Evolutionary conservation across 2,113 vertebrate genomes (phyloP), one percentile per base, ranked within the genome.

Genomic region (Semnornis frantzii): DNA sequence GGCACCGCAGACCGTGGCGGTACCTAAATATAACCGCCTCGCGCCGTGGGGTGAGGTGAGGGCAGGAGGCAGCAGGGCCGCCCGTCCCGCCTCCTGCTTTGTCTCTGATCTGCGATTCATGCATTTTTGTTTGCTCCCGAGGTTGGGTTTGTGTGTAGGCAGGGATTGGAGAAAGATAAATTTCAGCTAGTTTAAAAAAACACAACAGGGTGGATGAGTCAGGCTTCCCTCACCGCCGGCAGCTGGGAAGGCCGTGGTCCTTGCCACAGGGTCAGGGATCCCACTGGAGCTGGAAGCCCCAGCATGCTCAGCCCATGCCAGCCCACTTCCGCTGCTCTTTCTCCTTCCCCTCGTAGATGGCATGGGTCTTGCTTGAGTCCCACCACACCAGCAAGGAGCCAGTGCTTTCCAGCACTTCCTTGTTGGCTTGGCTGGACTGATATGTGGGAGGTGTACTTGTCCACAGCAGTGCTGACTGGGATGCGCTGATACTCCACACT

Each of bases 21-120:
- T 92, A 82, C 87, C 91, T 95, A 93, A 91, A 95, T 95, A 97
- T 87, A 96, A 95, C 91, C 24, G 85, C 94, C 89, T 95, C 8
- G 73, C 82, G 78, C 85, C 42, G 54, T 91, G 93, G 87, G 95
- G 88, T 96, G 91, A 97, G 94, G 83, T 92, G 76, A 93, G 95
- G 95, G 93, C 92, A 94, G 63, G 82, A 66, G 62, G 68, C 73
- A 80, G 55, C 94, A 89, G 82, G 79, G 85, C 79, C 16, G 70
- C 81, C 76, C 55, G 48, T 39, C 82, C 89, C 33, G 63, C 74
- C 81, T 89, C 69, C 94, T 89, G 93, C 93, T 95, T 95, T 94
- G 93, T 94, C 68, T 93, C 77, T 76, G 76, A 84, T 44, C 52
- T 63, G 63, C 62, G 6, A 85, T 82, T 89, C 85, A 89, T 55